Base-by-base conservation (phyloP, 2,797 vertebrate species). In the Pseudochromis fuscus region DNA sequence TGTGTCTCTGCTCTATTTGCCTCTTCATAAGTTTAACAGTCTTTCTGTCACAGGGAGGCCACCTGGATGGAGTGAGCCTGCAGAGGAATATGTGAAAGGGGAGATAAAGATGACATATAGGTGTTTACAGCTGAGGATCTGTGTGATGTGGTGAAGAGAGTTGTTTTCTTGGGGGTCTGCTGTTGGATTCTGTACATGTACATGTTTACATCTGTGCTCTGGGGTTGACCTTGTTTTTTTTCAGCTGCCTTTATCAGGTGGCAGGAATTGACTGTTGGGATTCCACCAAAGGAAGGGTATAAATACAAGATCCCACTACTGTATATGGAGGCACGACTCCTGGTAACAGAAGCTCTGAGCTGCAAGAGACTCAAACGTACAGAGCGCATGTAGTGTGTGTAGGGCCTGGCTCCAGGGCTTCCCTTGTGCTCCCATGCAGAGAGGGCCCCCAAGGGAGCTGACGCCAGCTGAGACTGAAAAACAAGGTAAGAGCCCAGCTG, bases 401-500 rank as follows among this genome's bases (percentile, higher is more conserved):
- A n/a, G 72, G 53, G 62, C 60, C 76, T 76, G 52, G 77, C 83
- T 91, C 73, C 81, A 67, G 87, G 91, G 84, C 89, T 91, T 89
- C 77, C 91, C 90, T 74, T 93, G 93, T 90, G 92, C 91, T 85
- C 84, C 86, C 92, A 93, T 90, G 93, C 92, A 37, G 81, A 92
- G 88, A 92, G 78, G 67, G 77, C 75, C 90, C 94, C 89, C 93
- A 57, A 80, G 94, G 92, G 93, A 94, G 62, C 67, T 75, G 77
- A 88, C 15, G 77, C 92, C 93, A 95, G 94, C 93, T 94, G 93
- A 95, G 90, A 90, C 88, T 84, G 78, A 93, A 93, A 94, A 95
- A 95, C 92, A 95, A 92, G 93, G 93, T 94, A 92, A 90, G 92
- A 83, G 68, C 91, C 89, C 93, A 94, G 92, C 91, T 93, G 93